Conservation (phyloP, 2,888 invertebrate species). For the Coleophora flavipennella region DNA sequence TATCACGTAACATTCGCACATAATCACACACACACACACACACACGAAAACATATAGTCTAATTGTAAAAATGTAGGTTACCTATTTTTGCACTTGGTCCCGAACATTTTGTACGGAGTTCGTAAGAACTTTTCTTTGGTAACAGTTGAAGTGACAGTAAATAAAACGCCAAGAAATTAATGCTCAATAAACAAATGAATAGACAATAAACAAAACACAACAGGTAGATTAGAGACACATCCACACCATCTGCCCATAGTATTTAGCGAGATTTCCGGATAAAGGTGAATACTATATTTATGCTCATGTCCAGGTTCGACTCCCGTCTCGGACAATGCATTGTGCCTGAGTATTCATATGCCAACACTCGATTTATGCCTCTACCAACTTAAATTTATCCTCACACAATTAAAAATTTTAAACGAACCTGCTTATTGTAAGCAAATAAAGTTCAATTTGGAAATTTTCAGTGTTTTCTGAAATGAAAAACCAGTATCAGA, state of each 20-base stretch:
- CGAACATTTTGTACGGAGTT: too few species aligned
- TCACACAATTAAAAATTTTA: slow-evolving; percentile 7
- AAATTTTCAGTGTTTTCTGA: background rate
- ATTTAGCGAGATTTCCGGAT: slow-evolving; percentile 42
- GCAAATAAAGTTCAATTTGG: slow-evolving; percentile 12
- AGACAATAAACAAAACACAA: too few species aligned
- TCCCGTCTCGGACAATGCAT: slow-evolving; percentile 40
- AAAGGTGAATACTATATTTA: slow-evolving; percentile 42
- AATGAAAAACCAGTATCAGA: slow-evolving; percentile 26
- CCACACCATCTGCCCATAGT: slow-evolving; percentile 15
- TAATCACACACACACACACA: too few species aligned
- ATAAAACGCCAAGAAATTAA: too few species aligned
- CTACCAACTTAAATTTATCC: slow-evolving; percentile 21
- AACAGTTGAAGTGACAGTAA: too few species aligned
- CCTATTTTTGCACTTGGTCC: too few species aligned
- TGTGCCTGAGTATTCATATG: slow-evolving; percentile 58
- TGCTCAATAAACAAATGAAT: too few species aligned
- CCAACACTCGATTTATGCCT: slow-evolving; percentile 55
- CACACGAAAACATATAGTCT: too few species aligned
- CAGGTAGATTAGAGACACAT: background rate
- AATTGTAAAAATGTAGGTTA: too few species aligned
- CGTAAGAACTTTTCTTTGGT: too few species aligned
- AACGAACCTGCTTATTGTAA: slow-evolving; percentile 4
- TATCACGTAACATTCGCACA: too few species aligned
- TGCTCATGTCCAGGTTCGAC: slow-evolving; percentile 29